Base-by-base conservation (phyloP, 2,113 vertebrate species). In the Panthera leo region DNA sequence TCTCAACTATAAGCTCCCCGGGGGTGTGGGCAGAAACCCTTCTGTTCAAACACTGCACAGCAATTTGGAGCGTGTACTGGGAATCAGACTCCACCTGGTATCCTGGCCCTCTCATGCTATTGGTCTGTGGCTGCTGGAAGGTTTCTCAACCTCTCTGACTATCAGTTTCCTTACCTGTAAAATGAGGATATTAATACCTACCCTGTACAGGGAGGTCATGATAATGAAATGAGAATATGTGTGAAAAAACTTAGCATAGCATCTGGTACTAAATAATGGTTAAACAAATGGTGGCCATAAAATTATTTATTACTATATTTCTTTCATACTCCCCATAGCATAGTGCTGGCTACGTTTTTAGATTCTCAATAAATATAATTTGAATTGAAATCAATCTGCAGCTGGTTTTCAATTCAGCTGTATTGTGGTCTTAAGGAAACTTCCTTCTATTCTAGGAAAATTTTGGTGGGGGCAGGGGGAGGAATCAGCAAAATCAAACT, bases 401-500 rank as follows among this genome's bases (percentile, higher is more conserved):
- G 18, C 82, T 73, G n/a, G 5, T 65, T 84, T 97, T 89, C 61
- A 96, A 42, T 68, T 83, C 27, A 95, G 76, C 36, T 55, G 19
- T 48, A 61, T 55, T 16, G 1, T 55, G 34, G 39, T 85, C 85
- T 93, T 75, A 95, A 36, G 51, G 55, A 88, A 86, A 79, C 3
- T 51, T 85, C n/a, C 12, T 67, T 86, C 55, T 91, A 58, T 85
- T 79, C 45, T 97, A 76, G 19, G 48, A 94, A 67, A 55, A 92
- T 5, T 34, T n/a, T 58, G 63, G 21, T 61, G 58, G 21, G 58
- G 21, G 23, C 45, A 61, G 29, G 23, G 15, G 16, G 7, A 39
- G n/a, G 68, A 61, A 39, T 25, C 31, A 80, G 21, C 55, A 95
- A 97, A 87, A 63, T 70, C 65, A 79, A 94, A 93, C 79, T 75